A percentile compares a stretch with the other conserved stretches of the same genome.
Conservation (phyloP, 2,888 invertebrate genomes). For the Trissoscelio sp. region DNA sequence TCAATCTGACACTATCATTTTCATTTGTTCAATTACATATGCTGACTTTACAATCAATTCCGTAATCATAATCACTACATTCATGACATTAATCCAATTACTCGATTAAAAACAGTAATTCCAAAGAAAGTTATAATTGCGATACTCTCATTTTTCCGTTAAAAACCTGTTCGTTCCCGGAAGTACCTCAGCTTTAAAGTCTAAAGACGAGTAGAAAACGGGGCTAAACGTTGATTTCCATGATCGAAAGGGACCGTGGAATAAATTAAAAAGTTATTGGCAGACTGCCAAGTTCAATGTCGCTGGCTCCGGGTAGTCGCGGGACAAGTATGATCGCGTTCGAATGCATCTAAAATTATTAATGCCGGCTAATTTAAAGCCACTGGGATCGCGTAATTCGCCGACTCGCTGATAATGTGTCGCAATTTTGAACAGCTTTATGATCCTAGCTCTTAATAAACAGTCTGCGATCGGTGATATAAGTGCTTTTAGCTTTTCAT, state of each 20-base stretch:
- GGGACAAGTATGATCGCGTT: constrained; percentile 51
- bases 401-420: constrained; percentile 45
- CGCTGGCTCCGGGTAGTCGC: constrained; percentile 60
- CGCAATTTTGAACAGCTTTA: constrained; percentile 39
- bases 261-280: constrained; percentile 74
- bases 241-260: constrained; percentile 67
- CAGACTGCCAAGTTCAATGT: constrained; percentile 77
- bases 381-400: constrained; percentile 47
- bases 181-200: constrained; percentile 62
- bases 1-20: too few species aligned
- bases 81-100: too few species aligned
- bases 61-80: too few species aligned
- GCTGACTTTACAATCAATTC: too few species aligned
- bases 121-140: constrained; percentile 38
- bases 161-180: constrained; percentile 45
- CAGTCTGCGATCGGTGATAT: constrained; percentile 18
- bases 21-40: too few species aligned
- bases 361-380: constrained; percentile 54
- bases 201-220: constrained; percentile 53
- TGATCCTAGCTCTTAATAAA: constrained; percentile 44
- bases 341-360: constrained; percentile 59
- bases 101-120: constrained; percentile 28
- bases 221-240: constrained; percentile 60
- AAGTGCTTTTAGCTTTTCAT: constrained; percentile 28
- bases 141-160: constrained; percentile 35